phyloP scores from a whole-genome alignment of 2,113 vertebrate genomes.

The Percina caprodes region DNA sequence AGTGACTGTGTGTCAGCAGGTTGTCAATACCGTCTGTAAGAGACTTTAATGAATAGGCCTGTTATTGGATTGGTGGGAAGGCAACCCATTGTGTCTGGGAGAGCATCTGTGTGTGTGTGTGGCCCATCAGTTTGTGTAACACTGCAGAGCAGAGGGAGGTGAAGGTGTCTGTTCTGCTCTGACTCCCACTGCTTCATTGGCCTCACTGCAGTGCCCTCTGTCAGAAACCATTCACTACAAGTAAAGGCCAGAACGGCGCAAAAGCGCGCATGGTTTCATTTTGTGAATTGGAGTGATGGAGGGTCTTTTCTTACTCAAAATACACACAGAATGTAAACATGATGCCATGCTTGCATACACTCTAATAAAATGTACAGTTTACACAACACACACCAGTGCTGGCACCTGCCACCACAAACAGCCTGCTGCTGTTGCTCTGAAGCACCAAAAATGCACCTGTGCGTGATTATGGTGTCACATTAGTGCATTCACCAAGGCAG shows the following conservation, averaged over 20 bases:
- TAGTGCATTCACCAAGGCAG: slow-evolving; percentile 71
- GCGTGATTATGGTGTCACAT: slow-evolving; percentile 77
- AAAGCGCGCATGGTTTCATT: neutral
- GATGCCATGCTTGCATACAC: neutral
- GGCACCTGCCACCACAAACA: slow-evolving; percentile 56
- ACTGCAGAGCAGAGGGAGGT: slow-evolving; percentile 68
- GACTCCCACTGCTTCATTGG: slow-evolving; percentile 46
- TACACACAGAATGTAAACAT: slow-evolving; percentile 24
- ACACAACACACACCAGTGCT: slow-evolving; percentile 17
- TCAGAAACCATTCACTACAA: slow-evolving; percentile 45
- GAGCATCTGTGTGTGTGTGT: slow-evolving; percentile 39
- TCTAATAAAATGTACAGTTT: slow-evolving; percentile 26
- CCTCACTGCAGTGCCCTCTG: slow-evolving; percentile 52
- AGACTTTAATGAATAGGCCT: slow-evolving; percentile 82
- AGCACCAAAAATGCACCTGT: slow-evolving; percentile 72
- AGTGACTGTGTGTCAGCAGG: slow-evolving; percentile 77
- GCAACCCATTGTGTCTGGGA: slow-evolving; percentile 74
- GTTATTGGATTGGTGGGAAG: slow-evolving; percentile 78
- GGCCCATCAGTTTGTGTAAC: slow-evolving; percentile 38
- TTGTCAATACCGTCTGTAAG: slow-evolving; percentile 82
- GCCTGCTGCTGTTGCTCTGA: slow-evolving; percentile 49
- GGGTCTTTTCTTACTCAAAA: neutral
- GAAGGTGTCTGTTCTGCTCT: slow-evolving; percentile 54
- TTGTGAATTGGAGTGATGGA: slow-evolving; percentile 24
- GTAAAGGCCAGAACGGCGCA: slow-evolving; percentile 8